phyloP scores from a whole-genome alignment of 2,888 invertebrate species.

The Glaucopsyche alexis region DNA sequence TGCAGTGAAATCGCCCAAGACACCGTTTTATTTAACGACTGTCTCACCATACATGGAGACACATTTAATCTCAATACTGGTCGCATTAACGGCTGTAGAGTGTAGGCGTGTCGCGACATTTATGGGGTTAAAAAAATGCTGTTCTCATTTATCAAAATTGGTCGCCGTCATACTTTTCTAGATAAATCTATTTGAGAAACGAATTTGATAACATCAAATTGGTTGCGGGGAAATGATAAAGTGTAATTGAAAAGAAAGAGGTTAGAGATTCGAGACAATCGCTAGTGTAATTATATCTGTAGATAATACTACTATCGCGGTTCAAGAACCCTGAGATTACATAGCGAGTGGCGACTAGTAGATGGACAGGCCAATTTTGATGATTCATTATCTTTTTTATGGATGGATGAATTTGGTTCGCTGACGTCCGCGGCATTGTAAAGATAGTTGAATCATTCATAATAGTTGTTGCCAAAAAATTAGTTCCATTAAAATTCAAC shows the following conservation, averaged over 20 bases:
- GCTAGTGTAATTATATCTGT: neutral
- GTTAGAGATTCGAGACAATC: constrained; percentile 7
- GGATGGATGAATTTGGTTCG: constrained; percentile 18
- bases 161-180: neutral
- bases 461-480: constrained; percentile 13
- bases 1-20: constrained; percentile 41
- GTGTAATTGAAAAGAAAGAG: constrained; percentile 14
- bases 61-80: constrained; percentile 17
- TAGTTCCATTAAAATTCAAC: neutral
- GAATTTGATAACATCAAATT: constrained; percentile 1
- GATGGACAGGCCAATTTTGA: neutral
- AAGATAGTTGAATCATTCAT: constrained; percentile 14
- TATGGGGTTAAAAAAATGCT: constrained; percentile 1
- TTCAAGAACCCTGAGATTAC: constrained; percentile 4
- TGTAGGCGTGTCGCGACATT: constrained; percentile 15
- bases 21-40: neutral
- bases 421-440: constrained; percentile 21
- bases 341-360: neutral
- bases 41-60: constrained; percentile 10
- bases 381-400: constrained; percentile 25
- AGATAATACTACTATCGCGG: neutral
- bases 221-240: neutral
- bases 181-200: constrained; percentile 13
- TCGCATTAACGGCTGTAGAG: constrained; percentile 8
- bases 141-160: constrained; percentile 12